A percentile compares a stretch with the other conserved stretches of the same genome.
Evolutionary conservation across 2,888 invertebrate genomes (phyloP).

Genomic region (Phyllotreta cruciferae): DNA sequence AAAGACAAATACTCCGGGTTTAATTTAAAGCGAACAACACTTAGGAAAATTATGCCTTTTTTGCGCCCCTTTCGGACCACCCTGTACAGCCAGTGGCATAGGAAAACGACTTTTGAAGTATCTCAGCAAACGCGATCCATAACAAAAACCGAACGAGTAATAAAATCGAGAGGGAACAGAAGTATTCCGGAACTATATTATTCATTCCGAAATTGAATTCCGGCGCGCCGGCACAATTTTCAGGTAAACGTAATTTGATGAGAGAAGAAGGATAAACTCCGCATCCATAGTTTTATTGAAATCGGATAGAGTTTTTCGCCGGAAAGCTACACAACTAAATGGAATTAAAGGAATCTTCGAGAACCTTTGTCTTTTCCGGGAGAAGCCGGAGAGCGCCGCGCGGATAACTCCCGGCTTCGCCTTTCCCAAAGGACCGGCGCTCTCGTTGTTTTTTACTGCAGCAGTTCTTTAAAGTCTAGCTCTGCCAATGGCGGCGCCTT

Average conservation of each 20-base stretch:
- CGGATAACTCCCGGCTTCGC: conserved; percentile 53
- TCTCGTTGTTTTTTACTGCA: conserved; percentile 52
- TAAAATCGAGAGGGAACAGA: background rate
- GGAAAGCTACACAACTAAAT: conserved; percentile 35
- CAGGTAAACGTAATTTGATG: conserved; percentile 32
- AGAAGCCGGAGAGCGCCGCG: conserved; percentile 51
- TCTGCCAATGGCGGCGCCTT: too few relatives aligned
- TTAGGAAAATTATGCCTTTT: too few relatives aligned
- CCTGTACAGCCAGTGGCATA: too few relatives aligned
- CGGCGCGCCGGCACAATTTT: conserved; percentile 6
- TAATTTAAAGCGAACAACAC: too few relatives aligned
- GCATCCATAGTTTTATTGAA: conserved; percentile 34
- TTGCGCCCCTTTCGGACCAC: too few relatives aligned
- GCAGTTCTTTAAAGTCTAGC: conserved; percentile 47
- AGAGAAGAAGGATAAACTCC: conserved; percentile 25
- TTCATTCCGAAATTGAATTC: conserved; percentile 1
- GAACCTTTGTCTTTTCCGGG: conserved; percentile 46
- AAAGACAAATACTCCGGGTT: conserved; percentile 4
- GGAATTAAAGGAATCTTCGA: conserved; percentile 49
- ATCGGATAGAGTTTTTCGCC: conserved; percentile 37
- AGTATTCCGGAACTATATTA: conserved; percentile 1
- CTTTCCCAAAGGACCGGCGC: conserved; percentile 53
- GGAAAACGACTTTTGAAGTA: too few relatives aligned
- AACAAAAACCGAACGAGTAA: background rate
- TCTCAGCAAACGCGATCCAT: too few relatives aligned